A percentile compares a stretch with the other conserved stretches of the same genome.
These are phyloP conservation scores for Danio rerio DNA, from an alignment of 2,113 vertebrate species.

Conservation along the genomic window DNA sequence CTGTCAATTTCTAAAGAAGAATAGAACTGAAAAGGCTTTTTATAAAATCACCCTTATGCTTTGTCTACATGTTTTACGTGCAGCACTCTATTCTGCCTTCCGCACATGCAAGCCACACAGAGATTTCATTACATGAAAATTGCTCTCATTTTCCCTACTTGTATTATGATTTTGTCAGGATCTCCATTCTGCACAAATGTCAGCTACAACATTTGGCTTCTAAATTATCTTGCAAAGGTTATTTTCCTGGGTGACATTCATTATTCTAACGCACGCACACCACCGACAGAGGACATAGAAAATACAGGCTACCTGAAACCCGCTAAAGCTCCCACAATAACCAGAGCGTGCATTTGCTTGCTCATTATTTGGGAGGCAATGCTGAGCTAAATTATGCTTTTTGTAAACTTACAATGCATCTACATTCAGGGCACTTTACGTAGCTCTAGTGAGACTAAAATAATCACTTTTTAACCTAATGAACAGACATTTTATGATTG, in stretches of 20 bases:
- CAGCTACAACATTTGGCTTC: conserved; percentile 36
- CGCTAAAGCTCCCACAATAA: not conserved
- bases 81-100: not conserved
- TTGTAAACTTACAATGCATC: not conserved
- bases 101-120: not conserved
- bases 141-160: conserved; percentile 21
- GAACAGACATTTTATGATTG: not conserved
- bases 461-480: not conserved
- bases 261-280: conserved; percentile 26
- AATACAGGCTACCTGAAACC: not conserved
- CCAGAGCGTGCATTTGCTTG: not conserved
- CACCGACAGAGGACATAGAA: not conserved
- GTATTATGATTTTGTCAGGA: conserved; percentile 29
- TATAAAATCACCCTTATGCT: not conserved
- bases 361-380: conserved; percentile 11
- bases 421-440: not conserved
- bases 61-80: conserved; percentile 20
- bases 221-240: conserved; percentile 38
- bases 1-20: conserved; percentile 13
- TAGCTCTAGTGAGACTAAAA: not conserved
- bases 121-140: conserved; percentile 37
- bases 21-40: not conserved
- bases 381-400: not conserved
- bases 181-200: conserved; percentile 38
- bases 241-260: conserved; percentile 35